Evolutionary conservation across 2,797 vertebrate genomes (phyloP).

Genomic region (Hapalemur alaotrensis): DNA sequence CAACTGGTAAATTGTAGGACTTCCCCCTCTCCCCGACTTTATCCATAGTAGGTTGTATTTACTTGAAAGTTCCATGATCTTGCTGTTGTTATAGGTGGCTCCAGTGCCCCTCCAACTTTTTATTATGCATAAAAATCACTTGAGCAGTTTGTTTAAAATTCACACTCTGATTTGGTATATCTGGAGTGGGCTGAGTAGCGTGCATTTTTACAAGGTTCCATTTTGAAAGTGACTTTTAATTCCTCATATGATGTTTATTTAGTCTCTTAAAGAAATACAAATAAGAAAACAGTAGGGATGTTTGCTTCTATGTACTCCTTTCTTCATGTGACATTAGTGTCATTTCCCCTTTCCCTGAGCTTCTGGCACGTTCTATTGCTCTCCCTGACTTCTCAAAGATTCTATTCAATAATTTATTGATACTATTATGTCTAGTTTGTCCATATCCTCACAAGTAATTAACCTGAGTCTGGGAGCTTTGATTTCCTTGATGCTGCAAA

Average conservation of each 20-base stretch:
- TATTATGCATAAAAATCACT: neutral
- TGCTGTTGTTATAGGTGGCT: neutral
- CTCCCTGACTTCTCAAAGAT: constrained; percentile 17
- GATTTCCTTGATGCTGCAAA: neutral
- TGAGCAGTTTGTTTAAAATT: neutral
- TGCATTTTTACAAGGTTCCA: neutral
- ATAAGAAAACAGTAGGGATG: neutral
- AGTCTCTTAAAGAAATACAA: neutral
- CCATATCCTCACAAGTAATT: neutral
- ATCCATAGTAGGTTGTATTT: neutral
- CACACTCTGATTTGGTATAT: neutral
- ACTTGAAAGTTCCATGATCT: neutral
- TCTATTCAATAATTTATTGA: neutral
- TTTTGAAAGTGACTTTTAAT: neutral
- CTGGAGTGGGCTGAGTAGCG: neutral
- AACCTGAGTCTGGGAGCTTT: neutral
- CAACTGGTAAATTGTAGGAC: neutral
- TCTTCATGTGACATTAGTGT: neutral
- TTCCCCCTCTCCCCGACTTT: neutral
- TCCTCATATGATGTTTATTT: neutral
- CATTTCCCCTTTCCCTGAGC: neutral
- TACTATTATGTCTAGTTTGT: neutral
- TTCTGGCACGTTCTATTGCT: neutral
- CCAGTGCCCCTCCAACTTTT: neutral
- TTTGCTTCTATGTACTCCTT: neutral